phyloP scores from a whole-genome alignment of 2,113 vertebrate genomes.

The Parotia lawesii region DNA sequence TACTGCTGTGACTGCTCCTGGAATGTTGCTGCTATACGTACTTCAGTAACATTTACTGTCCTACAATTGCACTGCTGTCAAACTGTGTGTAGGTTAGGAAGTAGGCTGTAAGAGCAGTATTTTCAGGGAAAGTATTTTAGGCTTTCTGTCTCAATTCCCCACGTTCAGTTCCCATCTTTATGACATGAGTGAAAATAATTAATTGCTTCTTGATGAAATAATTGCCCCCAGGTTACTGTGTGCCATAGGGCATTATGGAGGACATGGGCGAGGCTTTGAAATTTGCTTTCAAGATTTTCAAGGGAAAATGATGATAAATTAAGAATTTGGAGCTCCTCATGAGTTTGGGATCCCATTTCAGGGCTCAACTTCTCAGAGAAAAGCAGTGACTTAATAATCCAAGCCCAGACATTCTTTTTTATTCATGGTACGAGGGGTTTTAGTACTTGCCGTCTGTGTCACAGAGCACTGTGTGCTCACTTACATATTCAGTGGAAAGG shows the following conservation, averaged over 20 bases:
- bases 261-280: neutral
- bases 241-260: neutral
- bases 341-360: neutral
- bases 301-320: neutral
- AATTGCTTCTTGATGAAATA: neutral
- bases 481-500: neutral
- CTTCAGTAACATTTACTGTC: neutral
- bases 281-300: neutral
- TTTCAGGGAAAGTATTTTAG: neutral
- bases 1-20: neutral
- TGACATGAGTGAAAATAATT: conserved; percentile 15
- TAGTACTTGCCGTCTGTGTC: neutral
- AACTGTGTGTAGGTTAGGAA: neutral
- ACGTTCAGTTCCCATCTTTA: neutral
- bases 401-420: neutral
- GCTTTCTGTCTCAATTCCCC: neutral
- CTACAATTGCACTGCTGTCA: neutral
- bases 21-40: neutral
- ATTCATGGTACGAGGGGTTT: neutral
- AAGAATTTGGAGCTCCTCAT: neutral
- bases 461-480: neutral
- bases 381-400: neutral
- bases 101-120: neutral
- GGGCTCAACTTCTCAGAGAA: neutral
- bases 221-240: neutral